phyloP scores from a whole-genome alignment of 2,113 vertebrate species.

The Xenotilapia caudafasciata region DNA sequence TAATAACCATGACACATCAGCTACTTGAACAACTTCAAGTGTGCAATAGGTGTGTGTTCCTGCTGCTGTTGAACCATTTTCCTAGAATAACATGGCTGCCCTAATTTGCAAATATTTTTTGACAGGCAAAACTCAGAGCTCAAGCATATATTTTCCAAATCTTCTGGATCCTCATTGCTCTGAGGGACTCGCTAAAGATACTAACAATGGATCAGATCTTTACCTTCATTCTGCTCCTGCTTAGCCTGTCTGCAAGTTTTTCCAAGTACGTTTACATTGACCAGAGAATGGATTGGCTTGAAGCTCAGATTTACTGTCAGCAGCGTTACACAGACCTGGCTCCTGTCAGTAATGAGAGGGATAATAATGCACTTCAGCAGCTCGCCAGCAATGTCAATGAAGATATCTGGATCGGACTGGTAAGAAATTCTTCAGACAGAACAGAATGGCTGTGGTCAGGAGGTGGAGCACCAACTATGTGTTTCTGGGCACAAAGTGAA shows the following conservation, averaged over 20 bases:
- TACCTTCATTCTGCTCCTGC: not conserved
- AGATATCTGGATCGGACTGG: not conserved
- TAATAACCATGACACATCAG: no score
- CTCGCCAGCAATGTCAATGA: rapidly evolving
- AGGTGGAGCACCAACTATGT: not conserved
- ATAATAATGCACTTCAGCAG: rapidly evolving
- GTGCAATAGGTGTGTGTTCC: no score
- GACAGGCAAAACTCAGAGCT: not conserved
- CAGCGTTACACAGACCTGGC: constrained; percentile 15
- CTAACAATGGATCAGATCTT: not conserved
- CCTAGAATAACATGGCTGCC: no score
- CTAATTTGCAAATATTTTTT: not conserved
- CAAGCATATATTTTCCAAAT: not conserved
- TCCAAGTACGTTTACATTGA: not conserved
- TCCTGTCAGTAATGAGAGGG: not conserved
- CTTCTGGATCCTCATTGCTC: not conserved
- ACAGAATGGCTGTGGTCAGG: constrained; percentile 20
- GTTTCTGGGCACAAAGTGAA: not conserved
- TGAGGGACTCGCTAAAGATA: not conserved
- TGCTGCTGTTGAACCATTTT: no score
- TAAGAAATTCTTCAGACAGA: rapidly evolving
- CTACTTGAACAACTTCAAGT: no score
- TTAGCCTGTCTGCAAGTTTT: not conserved
- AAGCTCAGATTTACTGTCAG: not conserved
- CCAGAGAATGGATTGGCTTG: rapidly evolving